These are phyloP conservation scores for Charaxes varanes DNA, from an alignment of 1,140 invertebrate species.

Conservation along the genomic window DNA sequence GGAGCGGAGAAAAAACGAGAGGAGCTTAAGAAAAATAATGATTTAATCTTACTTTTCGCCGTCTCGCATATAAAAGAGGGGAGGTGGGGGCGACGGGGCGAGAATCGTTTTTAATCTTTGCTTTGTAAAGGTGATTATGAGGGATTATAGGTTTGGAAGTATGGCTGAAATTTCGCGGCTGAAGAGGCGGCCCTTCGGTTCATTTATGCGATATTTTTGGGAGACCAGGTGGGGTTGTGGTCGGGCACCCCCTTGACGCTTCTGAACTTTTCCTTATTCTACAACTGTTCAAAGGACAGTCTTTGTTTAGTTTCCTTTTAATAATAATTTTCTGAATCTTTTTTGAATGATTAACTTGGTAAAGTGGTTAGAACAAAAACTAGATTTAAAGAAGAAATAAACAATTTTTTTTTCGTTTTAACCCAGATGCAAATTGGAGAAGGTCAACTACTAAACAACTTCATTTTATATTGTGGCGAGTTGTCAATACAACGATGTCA, in stretches of 20 bases:
- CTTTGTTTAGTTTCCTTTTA: constrained; percentile 58
- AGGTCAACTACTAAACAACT: no score
- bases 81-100: constrained; percentile 36
- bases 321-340: constrained; percentile 22
- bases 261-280: constrained; percentile 65
- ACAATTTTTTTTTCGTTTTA: no score
- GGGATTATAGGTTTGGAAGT: constrained; percentile 74
- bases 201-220: constrained; percentile 67
- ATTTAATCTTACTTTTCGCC: constrained; percentile 71
- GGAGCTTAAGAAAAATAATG: constrained; percentile 74
- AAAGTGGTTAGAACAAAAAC: constrained; percentile 17
- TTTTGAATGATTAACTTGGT: constrained; percentile 45
- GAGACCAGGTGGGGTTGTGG: constrained; percentile 55
- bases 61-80: constrained; percentile 68
- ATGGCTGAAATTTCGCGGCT: constrained; percentile 68
- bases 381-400: no score
- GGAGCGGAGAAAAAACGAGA: constrained; percentile 64
- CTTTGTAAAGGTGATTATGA: constrained; percentile 77
- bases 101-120: constrained; percentile 76
- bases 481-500: no score
- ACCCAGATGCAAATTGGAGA: no score
- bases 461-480: no score
- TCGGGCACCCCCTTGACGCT: constrained; percentile 45
- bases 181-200: constrained; percentile 51
- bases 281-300: constrained; percentile 58